A percentile compares a stretch with the other conserved stretches of the same genome.
These are phyloP conservation scores for Taeniopygia guttata DNA, from an alignment of 2,797 vertebrate species.

Conservation along the genomic window DNA sequence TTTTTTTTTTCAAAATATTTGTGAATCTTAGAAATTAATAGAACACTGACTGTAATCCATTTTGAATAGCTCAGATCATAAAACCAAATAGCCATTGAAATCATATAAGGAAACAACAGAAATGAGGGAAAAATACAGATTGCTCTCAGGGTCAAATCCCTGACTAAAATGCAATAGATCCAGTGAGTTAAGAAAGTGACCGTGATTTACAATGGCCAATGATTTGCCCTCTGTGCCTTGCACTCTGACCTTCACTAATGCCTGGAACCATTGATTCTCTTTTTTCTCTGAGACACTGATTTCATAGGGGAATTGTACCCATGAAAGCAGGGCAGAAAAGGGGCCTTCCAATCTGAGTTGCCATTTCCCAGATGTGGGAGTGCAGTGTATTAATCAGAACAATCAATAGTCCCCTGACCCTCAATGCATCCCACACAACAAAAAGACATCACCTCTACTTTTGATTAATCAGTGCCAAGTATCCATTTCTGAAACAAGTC, in stretches of 20 bases:
- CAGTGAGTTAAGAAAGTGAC: neutral
- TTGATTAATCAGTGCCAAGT: slow-evolving; percentile 4
- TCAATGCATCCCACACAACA: neutral
- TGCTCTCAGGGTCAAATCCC: neutral
- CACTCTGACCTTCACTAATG: slow-evolving; percentile 29
- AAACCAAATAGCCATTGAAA: neutral
- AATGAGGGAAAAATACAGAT: neutral
- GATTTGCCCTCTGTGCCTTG: slow-evolving; percentile 10
- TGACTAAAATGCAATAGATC: neutral
- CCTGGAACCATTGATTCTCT: slow-evolving; percentile 9
- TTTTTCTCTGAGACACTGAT: slow-evolving; percentile 11
- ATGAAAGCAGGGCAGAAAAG: neutral
- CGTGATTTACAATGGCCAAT: slow-evolving; percentile 14
- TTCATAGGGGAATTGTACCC: slow-evolving; percentile 24
- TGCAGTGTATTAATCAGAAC: slow-evolving; percentile 59
- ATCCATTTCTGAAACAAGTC: neutral
- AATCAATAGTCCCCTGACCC: slow-evolving; percentile 46
- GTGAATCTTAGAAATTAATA: neutral
- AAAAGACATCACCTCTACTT: neutral
- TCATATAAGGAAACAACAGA: neutral
- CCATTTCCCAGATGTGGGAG: neutral
- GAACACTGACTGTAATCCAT: neutral
- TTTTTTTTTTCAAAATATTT: neutral
- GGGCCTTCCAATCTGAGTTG: neutral
- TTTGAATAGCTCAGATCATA: fast-evolving